phyloP scores from a whole-genome alignment of 2,113 vertebrate genomes.

The Cephalopholis sonnerati region DNA sequence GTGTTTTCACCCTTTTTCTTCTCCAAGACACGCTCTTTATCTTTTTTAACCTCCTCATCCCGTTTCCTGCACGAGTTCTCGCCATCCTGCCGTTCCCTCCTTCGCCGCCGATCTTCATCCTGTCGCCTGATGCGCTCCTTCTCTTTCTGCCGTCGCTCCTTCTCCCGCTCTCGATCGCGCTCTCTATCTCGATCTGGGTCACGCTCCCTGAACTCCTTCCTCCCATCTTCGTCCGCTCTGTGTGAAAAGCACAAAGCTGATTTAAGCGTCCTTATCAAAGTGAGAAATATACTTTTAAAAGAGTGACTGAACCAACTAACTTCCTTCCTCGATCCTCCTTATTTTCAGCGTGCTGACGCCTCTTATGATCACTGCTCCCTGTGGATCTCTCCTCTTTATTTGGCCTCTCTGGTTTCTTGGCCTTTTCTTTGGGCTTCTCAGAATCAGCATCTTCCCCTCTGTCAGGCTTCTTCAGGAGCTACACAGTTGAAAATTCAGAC shows the following conservation, averaged over 20 bases:
- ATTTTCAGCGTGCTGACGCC: constrained; percentile 88
- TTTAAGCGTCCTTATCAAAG: neutral
- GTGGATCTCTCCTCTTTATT: constrained; percentile 89
- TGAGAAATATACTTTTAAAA: neutral
- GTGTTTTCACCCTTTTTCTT: constrained; percentile 88
- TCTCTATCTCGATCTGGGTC: constrained; percentile 90
- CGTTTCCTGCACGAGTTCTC: constrained; percentile 90
- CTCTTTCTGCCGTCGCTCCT: constrained; percentile 90
- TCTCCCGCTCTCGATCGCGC: constrained; percentile 90
- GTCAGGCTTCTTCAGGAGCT: constrained; percentile 98
- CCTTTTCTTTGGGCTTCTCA: constrained; percentile 93
- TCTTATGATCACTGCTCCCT: constrained; percentile 82
- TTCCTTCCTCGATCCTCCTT: constrained; percentile 93
- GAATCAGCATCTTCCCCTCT: constrained; percentile 90
- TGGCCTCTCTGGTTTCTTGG: constrained; percentile 90
- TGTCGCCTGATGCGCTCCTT: constrained; percentile 90
- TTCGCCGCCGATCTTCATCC: constrained; percentile 93
- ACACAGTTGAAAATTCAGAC: constrained; percentile 67
- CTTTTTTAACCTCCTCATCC: constrained; percentile 92
- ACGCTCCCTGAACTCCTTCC: constrained; percentile 92
- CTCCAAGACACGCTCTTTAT: constrained; percentile 89
- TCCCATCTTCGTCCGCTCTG: constrained; percentile 90
- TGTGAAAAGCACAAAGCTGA: constrained; percentile 1
- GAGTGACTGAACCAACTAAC: constrained; percentile 72
- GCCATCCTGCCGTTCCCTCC: constrained; percentile 93